Conservation (phyloP, 2,113 vertebrate genomes). For the Oryzias melastigma region DNA sequence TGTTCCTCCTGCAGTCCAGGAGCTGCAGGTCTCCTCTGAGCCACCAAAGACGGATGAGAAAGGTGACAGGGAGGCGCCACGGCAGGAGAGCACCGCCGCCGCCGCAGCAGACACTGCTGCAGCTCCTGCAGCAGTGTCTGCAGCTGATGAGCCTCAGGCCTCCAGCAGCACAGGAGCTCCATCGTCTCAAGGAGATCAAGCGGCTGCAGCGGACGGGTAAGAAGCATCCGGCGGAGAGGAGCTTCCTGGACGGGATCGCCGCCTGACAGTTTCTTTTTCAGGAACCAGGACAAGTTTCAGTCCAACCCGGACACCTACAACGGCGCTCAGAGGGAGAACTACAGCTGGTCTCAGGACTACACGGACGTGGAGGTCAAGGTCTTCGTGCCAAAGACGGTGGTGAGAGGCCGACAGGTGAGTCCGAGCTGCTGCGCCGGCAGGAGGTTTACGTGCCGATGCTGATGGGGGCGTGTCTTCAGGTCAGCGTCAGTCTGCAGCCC, state of each 20-base stretch:
- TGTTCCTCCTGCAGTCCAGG: conserved; percentile 44
- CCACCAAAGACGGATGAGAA: not conserved
- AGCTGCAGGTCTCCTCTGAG: conserved; percentile 54
- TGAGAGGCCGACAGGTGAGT: conserved; percentile 92
- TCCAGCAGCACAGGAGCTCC: not conserved
- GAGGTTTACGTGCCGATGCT: not conserved
- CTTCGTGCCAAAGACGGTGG: conserved; percentile 82
- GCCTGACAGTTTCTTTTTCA: conserved; percentile 39
- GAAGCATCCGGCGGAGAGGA: conserved; percentile 15
- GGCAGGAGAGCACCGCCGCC: not conserved
- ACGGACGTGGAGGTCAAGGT: conserved; percentile 92
- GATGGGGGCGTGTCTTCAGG: conserved; percentile 62
- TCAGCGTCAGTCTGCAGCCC: conserved; percentile 49
- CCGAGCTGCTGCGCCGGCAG: too few species aligned
- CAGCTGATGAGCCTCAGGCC: conserved; percentile 24
- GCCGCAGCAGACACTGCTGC: conserved; percentile 1
- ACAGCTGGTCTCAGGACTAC: conserved; percentile 87
- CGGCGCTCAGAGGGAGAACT: conserved; percentile 79
- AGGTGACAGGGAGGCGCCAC: not conserved
- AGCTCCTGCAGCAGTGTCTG: too few species aligned
- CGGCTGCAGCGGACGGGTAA: conserved; percentile 40
- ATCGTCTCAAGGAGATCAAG: conserved; percentile 13
- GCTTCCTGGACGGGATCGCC: too few species aligned
- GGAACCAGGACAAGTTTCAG: conserved; percentile 79
- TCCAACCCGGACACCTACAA: conserved; percentile 92